A percentile compares a stretch with the other conserved stretches of the same genome.
Evolutionary conservation across 2,113 vertebrate species (phyloP).

Genomic region (Gnathonemus echidnorhynchus): DNA sequence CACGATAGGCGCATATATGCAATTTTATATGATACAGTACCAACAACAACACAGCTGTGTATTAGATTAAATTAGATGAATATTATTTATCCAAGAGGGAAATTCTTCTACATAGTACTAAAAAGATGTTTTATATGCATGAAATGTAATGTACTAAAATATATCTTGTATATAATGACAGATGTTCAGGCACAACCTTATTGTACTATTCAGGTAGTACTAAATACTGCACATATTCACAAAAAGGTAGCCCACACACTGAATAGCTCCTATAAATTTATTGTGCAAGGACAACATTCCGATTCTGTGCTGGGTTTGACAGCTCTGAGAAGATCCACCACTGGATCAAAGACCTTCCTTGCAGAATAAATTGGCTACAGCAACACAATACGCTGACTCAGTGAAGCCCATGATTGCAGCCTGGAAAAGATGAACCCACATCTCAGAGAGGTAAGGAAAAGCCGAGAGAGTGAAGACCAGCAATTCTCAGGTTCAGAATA

Average conservation of each 20-base stretch:
- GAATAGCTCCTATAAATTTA: neutral
- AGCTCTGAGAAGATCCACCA: neutral
- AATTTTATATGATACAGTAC: neutral
- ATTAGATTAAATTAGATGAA: neutral
- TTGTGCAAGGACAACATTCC: neutral
- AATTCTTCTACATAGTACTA: neutral
- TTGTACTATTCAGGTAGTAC: neutral
- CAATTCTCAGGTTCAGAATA: neutral
- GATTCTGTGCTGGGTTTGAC: neutral
- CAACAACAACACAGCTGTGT: neutral
- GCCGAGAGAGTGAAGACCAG: neutral
- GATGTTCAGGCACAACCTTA: neutral
- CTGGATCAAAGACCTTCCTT: neutral
- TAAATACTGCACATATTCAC: neutral
- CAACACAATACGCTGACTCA: neutral
- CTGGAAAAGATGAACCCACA: neutral
- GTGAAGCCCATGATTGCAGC: neutral
- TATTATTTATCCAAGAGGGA: neutral
- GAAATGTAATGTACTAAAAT: neutral
- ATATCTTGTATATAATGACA: neutral
- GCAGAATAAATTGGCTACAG: neutral
- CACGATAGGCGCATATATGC: neutral
- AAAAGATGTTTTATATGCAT: neutral
- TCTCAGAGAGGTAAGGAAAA: neutral
- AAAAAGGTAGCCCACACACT: neutral